phyloP scores from a whole-genome alignment of 2,113 vertebrate species.

The Lanius collurio region DNA sequence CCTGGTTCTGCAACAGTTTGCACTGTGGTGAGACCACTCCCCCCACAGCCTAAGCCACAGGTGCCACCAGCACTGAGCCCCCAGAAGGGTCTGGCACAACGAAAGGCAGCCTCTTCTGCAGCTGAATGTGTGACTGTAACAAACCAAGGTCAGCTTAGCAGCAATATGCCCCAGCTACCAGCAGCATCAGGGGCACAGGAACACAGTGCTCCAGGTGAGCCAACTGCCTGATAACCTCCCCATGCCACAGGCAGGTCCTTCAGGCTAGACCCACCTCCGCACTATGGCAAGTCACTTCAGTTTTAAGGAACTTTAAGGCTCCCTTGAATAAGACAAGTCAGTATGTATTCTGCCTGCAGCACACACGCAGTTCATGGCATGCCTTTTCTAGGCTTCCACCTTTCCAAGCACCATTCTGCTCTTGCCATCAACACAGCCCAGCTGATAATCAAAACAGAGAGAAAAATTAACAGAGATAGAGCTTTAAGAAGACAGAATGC shows the following conservation, averaged over 20 bases:
- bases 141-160: not conserved
- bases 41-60: not conserved
- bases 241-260: not conserved
- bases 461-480: not conserved
- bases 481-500: not conserved
- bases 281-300: not conserved
- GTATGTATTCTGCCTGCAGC: not conserved
- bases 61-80: not conserved
- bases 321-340: not conserved
- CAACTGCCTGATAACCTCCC: not conserved
- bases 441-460: not conserved
- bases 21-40: not conserved
- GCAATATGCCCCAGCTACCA: not conserved
- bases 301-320: not conserved
- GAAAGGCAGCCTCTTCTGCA: not conserved
- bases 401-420: not conserved
- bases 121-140: rapidly evolving
- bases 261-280: not conserved
- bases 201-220: not conserved
- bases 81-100: not conserved
- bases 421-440: not conserved
- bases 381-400: not conserved
- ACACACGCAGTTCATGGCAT: rapidly evolving
- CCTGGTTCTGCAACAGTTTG: not conserved
- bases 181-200: not conserved